Evolutionary conservation across 1,140 invertebrate genomes (phyloP), one percentile per base, ranked within the genome.

Genomic region (Formica selysi): DNA sequence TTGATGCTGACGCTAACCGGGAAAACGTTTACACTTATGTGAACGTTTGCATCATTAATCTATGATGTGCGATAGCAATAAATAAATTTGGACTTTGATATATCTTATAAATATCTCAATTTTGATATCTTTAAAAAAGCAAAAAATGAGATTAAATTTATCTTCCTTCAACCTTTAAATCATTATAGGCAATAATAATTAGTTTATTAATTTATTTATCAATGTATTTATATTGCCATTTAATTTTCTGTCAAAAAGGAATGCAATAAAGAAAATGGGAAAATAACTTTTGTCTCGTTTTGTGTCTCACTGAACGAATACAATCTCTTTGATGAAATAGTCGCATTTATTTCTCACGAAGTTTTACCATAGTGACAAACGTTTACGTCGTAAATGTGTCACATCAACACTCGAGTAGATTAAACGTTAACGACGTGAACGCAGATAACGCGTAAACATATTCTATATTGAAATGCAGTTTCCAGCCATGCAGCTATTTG

Each of bases 361-460:
- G 29, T 68, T 41, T 73, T 29, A 54, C 26, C 11, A 3, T 32
- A 22, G 6, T 19, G 26, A 70, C 65, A 36, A 71, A 81, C 22
- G 41, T 65, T 44, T 10, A 11, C 19, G 29, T 78, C 84, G 64
- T 89, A 89, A 89, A 89, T 61, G 26, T 81, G 74, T 83, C 87
- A 68, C 2, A 59, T 86, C 76, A 74, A 61, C 79, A 13, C 29
- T 62, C 5, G 11, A n/a, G 32, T 32, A 71, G 84, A 86, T 89
- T 78, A 89, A 76, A 70, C 29, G 36, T 78, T 81, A 65, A 79
- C 48, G n/a, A 54, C 44, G 44, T 16, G 36, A 81, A 68, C 38
- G 38, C 19, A 89, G 88, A 89, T 89, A 89, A 89, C 38, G 44
- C 19, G 36, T 73, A 70, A n/a, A 64, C 44, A 54, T 26, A 59